A percentile compares a stretch with the other conserved stretches of the same genome.
Evolutionary conservation across 2,797 vertebrate genomes (phyloP).

Genomic region (Masticophis lateralis): DNA sequence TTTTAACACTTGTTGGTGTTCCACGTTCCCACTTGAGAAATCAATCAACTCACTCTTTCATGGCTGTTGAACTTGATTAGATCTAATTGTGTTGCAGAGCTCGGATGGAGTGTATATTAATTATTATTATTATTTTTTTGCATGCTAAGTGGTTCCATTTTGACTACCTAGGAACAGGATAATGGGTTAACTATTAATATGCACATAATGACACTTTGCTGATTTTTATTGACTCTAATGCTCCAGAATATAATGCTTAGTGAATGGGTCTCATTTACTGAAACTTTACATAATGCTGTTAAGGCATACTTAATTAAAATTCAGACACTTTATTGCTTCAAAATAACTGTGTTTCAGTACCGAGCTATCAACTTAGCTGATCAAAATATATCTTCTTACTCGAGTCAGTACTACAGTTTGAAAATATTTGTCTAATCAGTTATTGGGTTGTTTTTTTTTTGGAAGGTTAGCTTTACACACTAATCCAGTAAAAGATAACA

Average conservation of each 20-base stretch:
- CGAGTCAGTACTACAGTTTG: neutral
- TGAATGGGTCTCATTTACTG: neutral
- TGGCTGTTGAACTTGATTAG: neutral
- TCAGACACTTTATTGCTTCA: neutral
- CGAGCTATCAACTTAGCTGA: neutral
- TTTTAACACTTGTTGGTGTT: neutral
- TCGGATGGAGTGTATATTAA: neutral
- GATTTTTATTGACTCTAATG: neutral
- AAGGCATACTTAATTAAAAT: neutral
- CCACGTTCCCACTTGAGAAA: neutral
- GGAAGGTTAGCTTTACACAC: neutral
- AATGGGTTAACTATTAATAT: conserved; percentile 1
- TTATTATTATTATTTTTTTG: neutral
- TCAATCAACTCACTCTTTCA: neutral
- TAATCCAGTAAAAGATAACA: neutral
- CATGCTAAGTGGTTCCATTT: neutral
- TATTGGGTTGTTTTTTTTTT: neutral
- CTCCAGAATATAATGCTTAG: neutral
- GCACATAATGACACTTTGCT: neutral
- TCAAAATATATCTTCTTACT: neutral
- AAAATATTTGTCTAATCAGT: neutral
- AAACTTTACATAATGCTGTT: neutral
- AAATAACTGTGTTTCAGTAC: neutral
- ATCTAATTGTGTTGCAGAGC: neutral
- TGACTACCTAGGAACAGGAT: neutral